Conservation (phyloP, 2,888 invertebrate species). For the Drosophila dives region DNA sequence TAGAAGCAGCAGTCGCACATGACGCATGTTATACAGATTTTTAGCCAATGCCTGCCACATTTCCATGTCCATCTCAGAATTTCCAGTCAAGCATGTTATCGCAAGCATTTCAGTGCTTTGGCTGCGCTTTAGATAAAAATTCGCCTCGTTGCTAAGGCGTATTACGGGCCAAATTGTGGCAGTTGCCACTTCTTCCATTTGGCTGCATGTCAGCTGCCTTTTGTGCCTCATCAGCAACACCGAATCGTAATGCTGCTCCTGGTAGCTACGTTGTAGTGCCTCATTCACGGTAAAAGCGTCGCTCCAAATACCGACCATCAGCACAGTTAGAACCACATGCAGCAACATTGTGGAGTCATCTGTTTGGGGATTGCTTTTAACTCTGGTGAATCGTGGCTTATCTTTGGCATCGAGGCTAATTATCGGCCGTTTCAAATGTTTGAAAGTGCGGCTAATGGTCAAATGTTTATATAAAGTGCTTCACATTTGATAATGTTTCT, state of each 20-base stretch:
- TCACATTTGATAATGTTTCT: slow-evolving; percentile 2
- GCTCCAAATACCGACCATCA: slow-evolving; percentile 15
- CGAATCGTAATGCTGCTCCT: slow-evolving; percentile 35
- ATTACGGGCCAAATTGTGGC: slow-evolving; percentile 35
- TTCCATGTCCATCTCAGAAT: slow-evolving; percentile 23
- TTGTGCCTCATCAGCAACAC: slow-evolving; percentile 49
- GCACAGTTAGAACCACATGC: slow-evolving; percentile 21
- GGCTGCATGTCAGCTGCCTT: slow-evolving; percentile 27
- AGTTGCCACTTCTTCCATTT: slow-evolving; percentile 20
- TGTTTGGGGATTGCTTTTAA: slow-evolving; percentile 3
- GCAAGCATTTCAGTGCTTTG: slow-evolving; percentile 57
- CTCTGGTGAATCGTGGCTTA: slow-evolving; percentile 5
- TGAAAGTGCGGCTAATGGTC: slow-evolving; percentile 21
- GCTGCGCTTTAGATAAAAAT: slow-evolving; percentile 28
- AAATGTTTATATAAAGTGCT: slow-evolving; percentile 7
- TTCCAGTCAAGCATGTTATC: slow-evolving; percentile 39
- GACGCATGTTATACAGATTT: slow-evolving; percentile 61
- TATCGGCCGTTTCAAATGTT: slow-evolving; percentile 11
- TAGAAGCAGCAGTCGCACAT: slow-evolving; percentile 46
- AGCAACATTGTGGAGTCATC: slow-evolving; percentile 37
- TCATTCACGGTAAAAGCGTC: slow-evolving; percentile 12
- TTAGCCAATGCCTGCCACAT: slow-evolving; percentile 53
- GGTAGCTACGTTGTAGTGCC: slow-evolving; percentile 27
- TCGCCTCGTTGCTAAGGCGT: slow-evolving; percentile 26
- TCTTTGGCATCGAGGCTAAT: slow-evolving; percentile 31